Evolutionary conservation across 1,140 invertebrate genomes (phyloP), one percentile per base, ranked within the genome.

Genomic region (Calephelis nemesis): DNA sequence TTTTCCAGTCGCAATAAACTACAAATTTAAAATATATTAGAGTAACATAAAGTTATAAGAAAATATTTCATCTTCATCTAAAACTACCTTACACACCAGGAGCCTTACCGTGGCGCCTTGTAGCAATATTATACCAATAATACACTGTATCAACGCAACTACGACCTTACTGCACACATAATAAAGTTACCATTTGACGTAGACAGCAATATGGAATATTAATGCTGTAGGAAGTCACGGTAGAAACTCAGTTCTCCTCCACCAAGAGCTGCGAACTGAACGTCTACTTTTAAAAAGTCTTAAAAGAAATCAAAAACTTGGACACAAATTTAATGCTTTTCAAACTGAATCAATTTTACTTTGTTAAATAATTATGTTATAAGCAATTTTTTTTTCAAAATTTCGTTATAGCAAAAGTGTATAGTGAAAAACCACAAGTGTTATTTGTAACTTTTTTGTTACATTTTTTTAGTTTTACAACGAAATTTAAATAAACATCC

Each of bases 1-100:
- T 85, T 30, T 78, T 72, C 82, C 74, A 82, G 74, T 84, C 80
- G 83, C 74, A 81, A 80, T 76, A 79, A 77, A 76, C 75, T 82
- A 80, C 76, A 80, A 80, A 80, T 64, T 79, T 78, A 77, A 75
- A 78, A 81, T 76, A 74, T 69, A 76, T 74, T 76, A 69, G 74
- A 69, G 67, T 74, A 75, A 79, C 76, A 47, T 72, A 80, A 74
- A 75, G 65, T 64, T 77, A 70, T 75, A 81, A 71, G 74, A 79
- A 79, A 77, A 75, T 78, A 78, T 74, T 58, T 63, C 63, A 72
- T 75, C 75, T 76, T 72, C 67, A 65, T 72, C 65, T 71, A 70
- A 76, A 77, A 71, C 58, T 60, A 69, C 77, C 67, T 49, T 67
- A 72, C 60, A 60, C 64, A 64, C 74, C 74, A 72, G 71, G 73